Percentiles rank a stretch among this genome's conserved stretches.
These are phyloP conservation scores for Aurelia aurita DNA, from an alignment of 30 jellyfish, hydroid and myxozoan species.

Conservation along the genomic window DNA sequence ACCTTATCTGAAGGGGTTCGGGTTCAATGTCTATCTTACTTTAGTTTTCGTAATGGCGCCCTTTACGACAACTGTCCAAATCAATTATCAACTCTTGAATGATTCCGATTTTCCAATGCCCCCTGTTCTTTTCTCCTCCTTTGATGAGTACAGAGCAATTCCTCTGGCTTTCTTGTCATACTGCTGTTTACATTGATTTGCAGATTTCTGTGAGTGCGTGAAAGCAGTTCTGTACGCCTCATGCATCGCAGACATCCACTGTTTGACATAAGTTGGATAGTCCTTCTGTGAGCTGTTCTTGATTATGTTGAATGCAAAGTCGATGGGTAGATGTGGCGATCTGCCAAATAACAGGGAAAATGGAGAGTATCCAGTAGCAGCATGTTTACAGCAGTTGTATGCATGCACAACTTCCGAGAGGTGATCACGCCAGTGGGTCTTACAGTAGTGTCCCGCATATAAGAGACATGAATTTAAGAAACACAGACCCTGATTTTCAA, in stretches of 20 bases:
- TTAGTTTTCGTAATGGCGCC: slow-evolving; percentile 5
- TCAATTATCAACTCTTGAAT: too few species aligned
- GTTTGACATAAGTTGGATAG: slow-evolving; percentile 8
- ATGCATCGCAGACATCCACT: slow-evolving; percentile 39
- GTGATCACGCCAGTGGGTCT: too few species aligned
- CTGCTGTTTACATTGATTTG: background rate
- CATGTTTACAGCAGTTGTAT: slow-evolving; percentile 49
- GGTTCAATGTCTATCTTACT: background rate
- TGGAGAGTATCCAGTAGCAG: slow-evolving; percentile 51
- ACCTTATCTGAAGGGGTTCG: too few species aligned
- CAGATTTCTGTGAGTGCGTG: background rate
- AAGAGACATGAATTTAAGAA: too few species aligned
- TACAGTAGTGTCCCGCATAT: too few species aligned
- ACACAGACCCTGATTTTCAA: too few species aligned
- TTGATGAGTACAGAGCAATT: slow-evolving; percentile 6
- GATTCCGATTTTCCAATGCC: too few species aligned
- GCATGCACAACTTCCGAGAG: slow-evolving; percentile 35
- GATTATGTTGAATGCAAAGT: slow-evolving; percentile 16
- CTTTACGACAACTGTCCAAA: slow-evolving; percentile 3
- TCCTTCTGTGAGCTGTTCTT: background rate
- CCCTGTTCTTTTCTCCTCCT: too few species aligned
- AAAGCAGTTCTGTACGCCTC: slow-evolving; percentile 35
- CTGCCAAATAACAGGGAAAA: slow-evolving; percentile 47
- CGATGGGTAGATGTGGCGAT: slow-evolving; percentile 33
- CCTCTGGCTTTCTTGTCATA: slow-evolving; percentile 13